A percentile compares a stretch with the other conserved stretches of the same genome.
Evolutionary conservation across 2,888 invertebrate genomes (phyloP).

Genomic region (Chorisops tibialis): DNA sequence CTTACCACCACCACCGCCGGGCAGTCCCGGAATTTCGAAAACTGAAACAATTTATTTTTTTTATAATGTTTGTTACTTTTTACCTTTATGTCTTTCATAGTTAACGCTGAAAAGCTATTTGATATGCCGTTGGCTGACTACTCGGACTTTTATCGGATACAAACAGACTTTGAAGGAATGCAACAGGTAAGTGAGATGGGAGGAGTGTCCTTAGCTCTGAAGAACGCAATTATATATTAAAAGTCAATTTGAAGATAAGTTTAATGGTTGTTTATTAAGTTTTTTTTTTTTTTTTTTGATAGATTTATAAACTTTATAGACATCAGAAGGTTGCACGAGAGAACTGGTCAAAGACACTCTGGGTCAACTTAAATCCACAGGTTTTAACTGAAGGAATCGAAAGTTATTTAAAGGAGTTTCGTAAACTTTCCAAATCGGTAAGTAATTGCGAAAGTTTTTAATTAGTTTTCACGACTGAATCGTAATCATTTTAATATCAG

Average conservation of each 20-base stretch:
- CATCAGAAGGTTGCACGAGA: conserved; percentile 74
- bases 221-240: not conserved
- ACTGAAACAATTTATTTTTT: not conserved
- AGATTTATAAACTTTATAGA: conserved; percentile 73
- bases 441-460: conserved; percentile 42
- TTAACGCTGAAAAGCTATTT: conserved; percentile 79
- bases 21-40: not conserved
- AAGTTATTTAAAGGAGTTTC: conserved; percentile 72
- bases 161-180: conserved; percentile 64
- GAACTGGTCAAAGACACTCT: conserved; percentile 80
- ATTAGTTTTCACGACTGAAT: no score
- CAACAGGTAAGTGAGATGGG: conserved; percentile 52
- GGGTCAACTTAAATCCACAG: conserved; percentile 83
- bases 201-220: not conserved
- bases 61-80: conserved; percentile 8
- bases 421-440: conserved; percentile 67
- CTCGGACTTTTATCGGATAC: conserved; percentile 65
- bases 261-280: not conserved
- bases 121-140: conserved; percentile 84
- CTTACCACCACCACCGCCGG: not conserved
- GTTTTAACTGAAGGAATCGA: conserved; percentile 84
- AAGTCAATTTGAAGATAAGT: not conserved
- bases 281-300: conserved; percentile 23
- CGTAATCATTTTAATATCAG: no score
- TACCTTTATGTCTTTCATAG: conserved; percentile 43